A percentile compares a stretch with the other conserved stretches of the same genome.
Evolutionary conservation across 2,797 vertebrate genomes (phyloP).

Genomic region (Stomatorhinus walkeri): DNA sequence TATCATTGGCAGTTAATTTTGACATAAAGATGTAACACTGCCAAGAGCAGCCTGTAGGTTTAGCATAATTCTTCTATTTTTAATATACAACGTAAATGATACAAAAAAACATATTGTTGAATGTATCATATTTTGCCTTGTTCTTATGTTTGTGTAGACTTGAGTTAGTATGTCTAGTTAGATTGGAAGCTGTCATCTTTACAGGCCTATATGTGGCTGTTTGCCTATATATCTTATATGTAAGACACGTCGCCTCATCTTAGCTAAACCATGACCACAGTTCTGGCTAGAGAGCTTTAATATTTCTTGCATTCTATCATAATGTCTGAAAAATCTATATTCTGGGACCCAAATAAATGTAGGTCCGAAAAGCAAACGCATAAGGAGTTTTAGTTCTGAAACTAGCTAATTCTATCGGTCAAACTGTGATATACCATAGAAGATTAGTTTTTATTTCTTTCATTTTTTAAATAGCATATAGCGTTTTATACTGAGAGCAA

Average conservation of each 20-base stretch:
- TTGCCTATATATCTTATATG: neutral
- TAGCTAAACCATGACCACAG: neutral
- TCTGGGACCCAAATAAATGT: neutral
- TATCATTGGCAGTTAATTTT: neutral
- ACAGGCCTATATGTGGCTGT: neutral
- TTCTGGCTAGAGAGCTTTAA: neutral
- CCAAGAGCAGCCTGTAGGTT: neutral
- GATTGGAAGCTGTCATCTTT: neutral
- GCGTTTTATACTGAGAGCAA: neutral
- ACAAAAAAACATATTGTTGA: neutral
- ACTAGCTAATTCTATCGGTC: neutral
- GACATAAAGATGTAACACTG: neutral
- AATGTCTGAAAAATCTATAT: neutral
- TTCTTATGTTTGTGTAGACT: neutral
- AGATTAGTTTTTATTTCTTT: neutral
- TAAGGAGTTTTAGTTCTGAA: neutral
- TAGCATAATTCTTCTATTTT: neutral
- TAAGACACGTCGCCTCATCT: neutral
- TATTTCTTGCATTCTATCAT: neutral
- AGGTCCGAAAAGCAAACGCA: neutral
- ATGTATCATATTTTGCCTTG: neutral
- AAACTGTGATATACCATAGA: neutral
- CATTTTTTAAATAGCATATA: neutral
- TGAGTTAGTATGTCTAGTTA: neutral
- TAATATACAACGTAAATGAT: neutral